These are phyloP conservation scores for Tangachromis dhanisi DNA, from an alignment of 2,113 vertebrate genomes.

Conservation along the genomic window DNA sequence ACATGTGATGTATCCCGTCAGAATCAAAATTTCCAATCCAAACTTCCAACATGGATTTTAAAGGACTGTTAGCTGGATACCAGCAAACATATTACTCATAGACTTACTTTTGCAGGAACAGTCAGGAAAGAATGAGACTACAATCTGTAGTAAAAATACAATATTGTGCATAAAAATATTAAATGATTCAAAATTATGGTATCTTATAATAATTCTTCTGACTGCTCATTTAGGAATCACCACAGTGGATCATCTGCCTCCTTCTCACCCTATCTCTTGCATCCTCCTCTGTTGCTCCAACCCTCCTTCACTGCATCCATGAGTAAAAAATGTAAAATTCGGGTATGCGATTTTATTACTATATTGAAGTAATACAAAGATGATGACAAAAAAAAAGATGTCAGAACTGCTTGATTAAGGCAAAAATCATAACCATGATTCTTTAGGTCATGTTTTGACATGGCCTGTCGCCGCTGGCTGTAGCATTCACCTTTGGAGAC, in stretches of 20 bases:
- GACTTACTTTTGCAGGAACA: neutral
- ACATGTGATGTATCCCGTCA: neutral
- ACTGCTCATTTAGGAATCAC: neutral
- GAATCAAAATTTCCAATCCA: neutral
- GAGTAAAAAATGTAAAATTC: neutral
- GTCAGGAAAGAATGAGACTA: neutral
- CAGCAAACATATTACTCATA: neutral
- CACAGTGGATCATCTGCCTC: neutral
- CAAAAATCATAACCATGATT: neutral
- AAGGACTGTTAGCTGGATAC: neutral
- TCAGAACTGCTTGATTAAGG: neutral
- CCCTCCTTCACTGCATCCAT: neutral
- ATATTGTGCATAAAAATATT: neutral
- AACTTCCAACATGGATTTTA: neutral
- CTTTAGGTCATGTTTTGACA: neutral
- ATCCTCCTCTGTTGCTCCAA: neutral
- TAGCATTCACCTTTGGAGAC: neutral
- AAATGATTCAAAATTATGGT: neutral
- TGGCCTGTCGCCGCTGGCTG: neutral
- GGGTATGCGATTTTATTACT: neutral
- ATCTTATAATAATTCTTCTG: neutral
- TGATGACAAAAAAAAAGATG: neutral
- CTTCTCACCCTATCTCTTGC: neutral
- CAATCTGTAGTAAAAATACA: neutral
- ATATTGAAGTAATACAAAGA: neutral